Percentiles rank a stretch among this genome's conserved stretches.
Conservation (phyloP, 2,888 invertebrate species). For the Colostygia pectinataria region DNA sequence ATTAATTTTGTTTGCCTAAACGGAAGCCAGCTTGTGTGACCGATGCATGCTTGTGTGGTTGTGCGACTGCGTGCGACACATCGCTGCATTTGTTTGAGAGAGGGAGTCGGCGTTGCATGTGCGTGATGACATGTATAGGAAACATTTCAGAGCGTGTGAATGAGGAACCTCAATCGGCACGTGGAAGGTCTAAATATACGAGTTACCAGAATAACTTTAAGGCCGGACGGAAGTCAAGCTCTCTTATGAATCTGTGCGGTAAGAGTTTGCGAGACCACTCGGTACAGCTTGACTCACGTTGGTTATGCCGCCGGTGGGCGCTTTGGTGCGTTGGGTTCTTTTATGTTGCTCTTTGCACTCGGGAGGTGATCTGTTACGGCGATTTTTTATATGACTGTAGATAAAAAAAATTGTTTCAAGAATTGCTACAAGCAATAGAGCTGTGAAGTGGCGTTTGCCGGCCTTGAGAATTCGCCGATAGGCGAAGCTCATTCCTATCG, state of each 20-base stretch:
- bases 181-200: constrained; percentile 92
- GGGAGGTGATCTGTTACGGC: constrained; percentile 26
- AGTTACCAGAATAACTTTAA: constrained; percentile 94
- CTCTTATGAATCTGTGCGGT: constrained; percentile 98
- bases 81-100: constrained; percentile 37
- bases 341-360: constrained; percentile 60
- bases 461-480: no score
- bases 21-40: constrained; percentile 59
- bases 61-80: constrained; percentile 25
- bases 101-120: constrained; percentile 53
- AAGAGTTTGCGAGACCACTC: constrained; percentile 84
- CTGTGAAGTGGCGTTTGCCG: no score
- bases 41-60: constrained; percentile 52
- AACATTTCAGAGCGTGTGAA: constrained; percentile 93
- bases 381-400: no score
- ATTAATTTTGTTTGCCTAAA: constrained; percentile 65
- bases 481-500: no score
- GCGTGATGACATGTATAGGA: constrained; percentile 70
- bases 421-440: no score
- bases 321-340: constrained; percentile 75
- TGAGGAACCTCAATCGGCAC: constrained; percentile 90
- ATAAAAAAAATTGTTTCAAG: no score
- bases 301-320: constrained; percentile 53
- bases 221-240: constrained; percentile 94
- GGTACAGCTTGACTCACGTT: constrained; percentile 70